Percentiles rank a stretch among this genome's conserved stretches.
Conservation (phyloP, 2,888 invertebrate species). For the Diarsia rubi region DNA sequence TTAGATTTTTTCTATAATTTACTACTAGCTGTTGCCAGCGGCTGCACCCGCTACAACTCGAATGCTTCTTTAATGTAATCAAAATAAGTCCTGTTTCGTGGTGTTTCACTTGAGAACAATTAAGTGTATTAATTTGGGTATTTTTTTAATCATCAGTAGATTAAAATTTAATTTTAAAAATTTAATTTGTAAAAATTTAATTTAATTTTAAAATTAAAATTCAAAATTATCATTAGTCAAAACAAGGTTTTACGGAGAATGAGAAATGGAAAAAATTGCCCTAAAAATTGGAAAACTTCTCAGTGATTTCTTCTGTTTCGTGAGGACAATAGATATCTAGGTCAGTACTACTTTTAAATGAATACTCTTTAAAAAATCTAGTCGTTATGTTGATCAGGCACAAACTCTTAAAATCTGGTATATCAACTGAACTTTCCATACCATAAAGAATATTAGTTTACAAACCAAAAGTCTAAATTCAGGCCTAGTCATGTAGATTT, state of each 20-base stretch:
- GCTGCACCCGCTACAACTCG: no score
- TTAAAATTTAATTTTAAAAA: no score
- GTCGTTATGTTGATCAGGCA: neutral
- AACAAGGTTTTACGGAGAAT: neutral
- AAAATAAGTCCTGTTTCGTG: no score
- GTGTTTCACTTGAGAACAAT: no score
- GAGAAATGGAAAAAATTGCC: neutral
- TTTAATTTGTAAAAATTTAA: no score
- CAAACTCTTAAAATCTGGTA: neutral
- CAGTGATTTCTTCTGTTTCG: neutral
- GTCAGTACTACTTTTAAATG: neutral
- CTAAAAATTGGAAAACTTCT: neutral
- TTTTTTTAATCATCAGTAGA: no score
- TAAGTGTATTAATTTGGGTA: neutral
- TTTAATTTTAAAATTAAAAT: no score
- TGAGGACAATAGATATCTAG: neutral
- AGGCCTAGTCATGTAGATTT: constrained; percentile 67
- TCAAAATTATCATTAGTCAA: no score
- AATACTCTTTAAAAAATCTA: neutral
- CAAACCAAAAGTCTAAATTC: constrained; percentile 51
- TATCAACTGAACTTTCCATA: neutral
- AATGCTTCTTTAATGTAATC: no score
- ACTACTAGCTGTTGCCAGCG: no score
- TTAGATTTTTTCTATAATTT: no score
- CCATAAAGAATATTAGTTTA: constrained; percentile 14